These are phyloP conservation scores for Oreotrochilus melanogaster DNA, from an alignment of 2,113 vertebrate genomes.

Conservation along the genomic window DNA sequence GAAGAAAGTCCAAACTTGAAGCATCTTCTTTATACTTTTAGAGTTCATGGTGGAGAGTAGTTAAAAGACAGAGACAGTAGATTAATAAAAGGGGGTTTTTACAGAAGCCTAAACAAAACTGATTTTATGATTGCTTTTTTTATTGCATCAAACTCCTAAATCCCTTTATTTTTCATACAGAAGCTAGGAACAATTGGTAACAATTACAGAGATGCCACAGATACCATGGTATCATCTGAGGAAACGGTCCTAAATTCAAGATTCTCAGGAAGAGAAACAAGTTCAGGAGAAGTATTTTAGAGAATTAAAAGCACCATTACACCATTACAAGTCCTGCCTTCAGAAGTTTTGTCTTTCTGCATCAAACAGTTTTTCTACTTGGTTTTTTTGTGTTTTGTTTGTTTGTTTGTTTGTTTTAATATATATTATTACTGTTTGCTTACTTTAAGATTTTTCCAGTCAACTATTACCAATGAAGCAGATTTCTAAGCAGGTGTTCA, in stretches of 20 bases:
- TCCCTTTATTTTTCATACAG: neutral
- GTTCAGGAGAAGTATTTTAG: neutral
- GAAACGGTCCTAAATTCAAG: neutral
- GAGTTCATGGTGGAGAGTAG: neutral
- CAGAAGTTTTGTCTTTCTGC: neutral
- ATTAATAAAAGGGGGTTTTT: rapidly evolving
- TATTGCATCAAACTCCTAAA: neutral
- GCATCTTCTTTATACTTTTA: neutral
- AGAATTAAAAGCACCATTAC: neutral
- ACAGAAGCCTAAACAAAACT: neutral
- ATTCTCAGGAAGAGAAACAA: neutral
- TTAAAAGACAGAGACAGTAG: neutral
- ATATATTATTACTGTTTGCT: neutral
- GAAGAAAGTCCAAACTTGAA: neutral
- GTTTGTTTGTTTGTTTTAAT: too few species aligned
- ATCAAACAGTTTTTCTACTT: neutral
- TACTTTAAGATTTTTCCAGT: neutral
- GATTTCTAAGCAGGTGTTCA: neutral
- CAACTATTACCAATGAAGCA: neutral
- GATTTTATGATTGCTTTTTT: neutral
- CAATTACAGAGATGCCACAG: neutral
- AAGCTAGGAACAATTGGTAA: neutral
- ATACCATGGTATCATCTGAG: neutral
- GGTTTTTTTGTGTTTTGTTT: neutral
- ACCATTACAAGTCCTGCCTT: neutral